Evolutionary conservation across 2,797 vertebrate species (phyloP), one percentile per base, ranked within the genome.

Genomic region (Chanos chanos): DNA sequence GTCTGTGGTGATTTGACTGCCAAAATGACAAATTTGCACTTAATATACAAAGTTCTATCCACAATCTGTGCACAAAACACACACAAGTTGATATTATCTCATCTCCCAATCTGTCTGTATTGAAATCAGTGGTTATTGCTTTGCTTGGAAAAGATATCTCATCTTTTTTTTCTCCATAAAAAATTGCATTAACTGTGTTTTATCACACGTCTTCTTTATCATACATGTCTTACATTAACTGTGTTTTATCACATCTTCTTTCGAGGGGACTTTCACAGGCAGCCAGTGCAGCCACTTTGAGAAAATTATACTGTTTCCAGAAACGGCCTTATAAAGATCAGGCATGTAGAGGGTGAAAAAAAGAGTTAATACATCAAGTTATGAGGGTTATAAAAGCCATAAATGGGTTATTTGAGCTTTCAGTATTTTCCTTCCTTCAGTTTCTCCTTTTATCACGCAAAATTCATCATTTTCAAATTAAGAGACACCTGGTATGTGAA

Each of bases 401-500:
- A 52, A 61, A 62, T 66, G 24, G 44, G 49, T 64, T 58, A 66
- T 64, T 63, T 62, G 62, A 69, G 66, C 57, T 69, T 66, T 62
- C 41, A 44, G 56, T 71, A 68, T 56, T 48, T 45, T 51, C 49
- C 33, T 47, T 37, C 24, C 64, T 58, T 52, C 1, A 25, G 53
- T 30, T 47, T 10, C 5, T 13, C 19, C 4, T 56, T 54, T 57
- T 52, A 61, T 65, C 39, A 52, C 56, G 43, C 7, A 58, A 12
- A 48, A 70, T 70, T 67, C 71, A 73, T 73, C 63, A 67, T 67
- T 66, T 73, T 66, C 50, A 73, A 70, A 73, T 70, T 64, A 73
- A 73, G 67, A 65, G 67, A 57, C 63, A 73, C 53, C 43, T 66
- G 39, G 71, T 8, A 52, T 48, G 21, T 69, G 62, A 66, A 59